phyloP scores from a whole-genome alignment of 2,797 vertebrate species.

The Rhabdomys pumilio region DNA sequence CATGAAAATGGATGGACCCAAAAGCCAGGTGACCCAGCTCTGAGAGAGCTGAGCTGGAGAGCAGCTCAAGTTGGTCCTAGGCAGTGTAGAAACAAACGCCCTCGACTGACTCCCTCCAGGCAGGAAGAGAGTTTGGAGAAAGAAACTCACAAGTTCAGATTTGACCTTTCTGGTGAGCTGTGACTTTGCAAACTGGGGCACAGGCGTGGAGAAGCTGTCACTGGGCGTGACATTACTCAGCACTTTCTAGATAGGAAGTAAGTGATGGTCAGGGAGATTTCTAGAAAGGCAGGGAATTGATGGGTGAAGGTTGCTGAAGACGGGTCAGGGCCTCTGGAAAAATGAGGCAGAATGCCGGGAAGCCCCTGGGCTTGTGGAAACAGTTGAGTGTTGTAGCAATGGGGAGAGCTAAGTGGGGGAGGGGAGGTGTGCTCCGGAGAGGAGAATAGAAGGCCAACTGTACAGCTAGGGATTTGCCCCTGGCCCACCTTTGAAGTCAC shows the following conservation, averaged over 20 bases:
- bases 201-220: background rate
- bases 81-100: background rate
- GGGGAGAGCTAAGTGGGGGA: background rate
- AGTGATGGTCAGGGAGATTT: background rate
- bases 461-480: background rate
- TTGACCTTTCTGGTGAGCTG: background rate
- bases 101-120: no score
- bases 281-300: background rate
- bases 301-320: background rate
- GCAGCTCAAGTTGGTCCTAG: background rate
- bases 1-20: background rate
- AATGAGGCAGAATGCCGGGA: rapidly evolving
- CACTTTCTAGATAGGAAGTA: background rate
- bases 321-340: no score
- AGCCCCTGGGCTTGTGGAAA: background rate
- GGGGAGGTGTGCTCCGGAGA: background rate
- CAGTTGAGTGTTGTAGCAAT: background rate
- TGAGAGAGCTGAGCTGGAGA: background rate
- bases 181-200: background rate
- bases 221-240: background rate
- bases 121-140: background rate
- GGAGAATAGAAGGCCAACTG: no score
- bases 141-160: no score
- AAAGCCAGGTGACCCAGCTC: background rate
- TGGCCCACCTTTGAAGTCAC: background rate